A percentile compares a stretch with the other conserved stretches of the same genome.
Conservation (phyloP, 2,797 vertebrate genomes). For the Gadopsis bispinosus region DNA sequence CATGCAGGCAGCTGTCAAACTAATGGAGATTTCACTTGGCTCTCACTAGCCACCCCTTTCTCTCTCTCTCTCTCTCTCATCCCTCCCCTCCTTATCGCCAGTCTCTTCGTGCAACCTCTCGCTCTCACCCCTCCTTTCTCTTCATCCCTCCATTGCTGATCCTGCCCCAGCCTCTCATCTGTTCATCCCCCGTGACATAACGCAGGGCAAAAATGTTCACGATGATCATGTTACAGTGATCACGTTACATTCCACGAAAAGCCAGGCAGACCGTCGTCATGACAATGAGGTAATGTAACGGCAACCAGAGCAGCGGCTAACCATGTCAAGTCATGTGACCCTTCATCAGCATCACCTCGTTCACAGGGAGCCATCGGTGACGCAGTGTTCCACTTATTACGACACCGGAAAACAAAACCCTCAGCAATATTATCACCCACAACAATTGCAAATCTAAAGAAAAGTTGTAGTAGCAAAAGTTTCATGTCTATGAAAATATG, state of each 20-base stretch:
- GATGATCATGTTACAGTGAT: too few relatives aligned
- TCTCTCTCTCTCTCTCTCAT: constrained; percentile 37
- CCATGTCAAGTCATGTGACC: constrained; percentile 58
- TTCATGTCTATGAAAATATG: background rate
- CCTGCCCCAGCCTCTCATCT: constrained; percentile 53
- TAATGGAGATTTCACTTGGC: constrained; percentile 69
- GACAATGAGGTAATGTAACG: constrained; percentile 48
- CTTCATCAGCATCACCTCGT: constrained; percentile 54
- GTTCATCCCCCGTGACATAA: constrained; percentile 73
- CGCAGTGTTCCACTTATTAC: constrained; percentile 28
- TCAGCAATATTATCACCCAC: rapidly evolving
- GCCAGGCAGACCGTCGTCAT: background rate
- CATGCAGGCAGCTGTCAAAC: constrained; percentile 73
- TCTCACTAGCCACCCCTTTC: constrained; percentile 47
- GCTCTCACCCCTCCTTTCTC: constrained; percentile 30
- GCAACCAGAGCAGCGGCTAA: constrained; percentile 17
- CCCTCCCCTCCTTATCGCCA: constrained; percentile 53
- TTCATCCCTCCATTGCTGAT: constrained; percentile 44
- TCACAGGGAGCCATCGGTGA: constrained; percentile 45
- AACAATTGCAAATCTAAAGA: background rate
- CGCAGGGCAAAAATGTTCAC: constrained; percentile 35
- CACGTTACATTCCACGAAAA: constrained; percentile 21
- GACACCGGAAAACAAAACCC: background rate
- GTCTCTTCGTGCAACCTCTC: constrained; percentile 30
- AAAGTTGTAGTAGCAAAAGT: background rate